These are phyloP conservation scores for Dynastes tityus DNA, from an alignment of 2,888 invertebrate genomes.

Conservation along the genomic window DNA sequence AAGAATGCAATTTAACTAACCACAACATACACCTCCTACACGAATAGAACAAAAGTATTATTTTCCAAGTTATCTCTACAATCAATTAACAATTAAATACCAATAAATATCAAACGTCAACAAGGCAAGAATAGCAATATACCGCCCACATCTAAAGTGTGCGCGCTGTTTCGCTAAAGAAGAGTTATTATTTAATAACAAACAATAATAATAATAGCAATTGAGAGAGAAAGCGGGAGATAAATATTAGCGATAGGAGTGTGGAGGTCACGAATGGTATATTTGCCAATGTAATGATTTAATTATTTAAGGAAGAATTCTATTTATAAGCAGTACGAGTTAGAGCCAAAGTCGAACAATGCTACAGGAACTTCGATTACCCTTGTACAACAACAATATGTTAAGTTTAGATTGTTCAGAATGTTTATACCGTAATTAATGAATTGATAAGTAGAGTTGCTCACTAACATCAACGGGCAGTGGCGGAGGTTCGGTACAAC, in stretches of 20 bases:
- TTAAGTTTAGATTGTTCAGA: not conserved
- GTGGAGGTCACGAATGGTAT: constrained; percentile 10
- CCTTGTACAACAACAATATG: not conserved
- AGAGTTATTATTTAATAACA: constrained; percentile 9
- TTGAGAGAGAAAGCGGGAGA: constrained; percentile 1
- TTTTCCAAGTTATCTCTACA: no score
- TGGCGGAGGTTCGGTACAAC: no score
- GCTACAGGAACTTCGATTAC: not conserved
- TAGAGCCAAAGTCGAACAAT: not conserved
- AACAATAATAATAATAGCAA: not conserved
- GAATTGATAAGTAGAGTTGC: no score
- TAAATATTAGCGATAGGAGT: constrained; percentile 23
- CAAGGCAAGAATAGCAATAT: not conserved
- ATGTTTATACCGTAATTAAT: no score
- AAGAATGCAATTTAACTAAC: no score
- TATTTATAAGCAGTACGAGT: not conserved
- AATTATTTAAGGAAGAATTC: constrained; percentile 33
- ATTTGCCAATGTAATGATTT: constrained; percentile 18
- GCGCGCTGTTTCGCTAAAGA: not conserved
- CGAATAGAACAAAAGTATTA: no score
- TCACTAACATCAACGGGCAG: no score
- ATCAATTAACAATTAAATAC: not conserved
- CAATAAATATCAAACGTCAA: constrained; percentile 1
- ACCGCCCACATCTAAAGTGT: not conserved
- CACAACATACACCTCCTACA: no score